phyloP scores from a whole-genome alignment of 2,888 invertebrate species.

The Pardosa pseudoannulata region DNA sequence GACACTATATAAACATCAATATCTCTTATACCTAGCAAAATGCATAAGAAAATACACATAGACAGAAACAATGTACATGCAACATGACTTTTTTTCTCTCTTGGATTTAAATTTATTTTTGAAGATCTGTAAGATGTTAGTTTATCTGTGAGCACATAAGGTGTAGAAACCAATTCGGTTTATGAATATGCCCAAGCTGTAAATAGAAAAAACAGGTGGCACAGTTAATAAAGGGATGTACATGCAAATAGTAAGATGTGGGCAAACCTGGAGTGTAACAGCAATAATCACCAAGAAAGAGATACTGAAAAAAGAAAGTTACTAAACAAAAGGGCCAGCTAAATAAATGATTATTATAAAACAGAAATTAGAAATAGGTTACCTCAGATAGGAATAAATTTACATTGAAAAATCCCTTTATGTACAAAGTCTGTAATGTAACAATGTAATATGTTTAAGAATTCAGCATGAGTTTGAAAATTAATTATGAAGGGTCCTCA shows the following conservation, averaged over 20 bases:
- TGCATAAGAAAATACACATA: conserved; percentile 64
- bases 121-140: conserved; percentile 63
- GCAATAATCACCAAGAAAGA: not conserved
- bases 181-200: conserved; percentile 68
- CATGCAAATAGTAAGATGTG: not conserved
- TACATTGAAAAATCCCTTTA: too few relatives aligned
- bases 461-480: too few relatives aligned
- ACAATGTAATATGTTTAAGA: too few relatives aligned
- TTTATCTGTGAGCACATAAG: conserved; percentile 70
- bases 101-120: conserved; percentile 42
- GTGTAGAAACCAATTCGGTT: conserved; percentile 47
- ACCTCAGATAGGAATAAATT: not conserved
- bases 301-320: not conserved
- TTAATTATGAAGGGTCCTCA: too few relatives aligned
- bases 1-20: conserved; percentile 63
- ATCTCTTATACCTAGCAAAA: conserved; percentile 64
- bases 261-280: not conserved
- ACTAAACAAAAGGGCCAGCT: not conserved
- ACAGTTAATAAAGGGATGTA: too few relatives aligned
- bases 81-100: conserved; percentile 44
- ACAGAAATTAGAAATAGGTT: not conserved
- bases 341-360: conserved; percentile 18
- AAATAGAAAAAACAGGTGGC: conserved; percentile 28
- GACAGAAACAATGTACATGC: conserved; percentile 67
- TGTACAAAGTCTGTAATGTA: too few relatives aligned